Evolutionary conservation across 92 coral and sea anemone species (phyloP).

Genomic region (Umimayanthus chanpuru): DNA sequence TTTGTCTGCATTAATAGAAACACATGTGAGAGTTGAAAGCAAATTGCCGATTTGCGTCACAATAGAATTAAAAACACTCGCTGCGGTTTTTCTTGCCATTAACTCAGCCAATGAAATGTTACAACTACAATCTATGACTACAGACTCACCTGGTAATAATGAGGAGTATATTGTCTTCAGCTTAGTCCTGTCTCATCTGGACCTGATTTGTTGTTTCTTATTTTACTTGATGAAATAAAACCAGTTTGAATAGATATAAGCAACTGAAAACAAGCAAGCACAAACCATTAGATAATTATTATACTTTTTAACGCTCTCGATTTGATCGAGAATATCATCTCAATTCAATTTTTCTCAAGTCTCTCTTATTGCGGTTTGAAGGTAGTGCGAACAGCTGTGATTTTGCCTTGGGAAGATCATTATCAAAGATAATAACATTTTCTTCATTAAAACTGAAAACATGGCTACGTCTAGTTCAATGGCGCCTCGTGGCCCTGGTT

Average conservation of each 20-base stretch:
- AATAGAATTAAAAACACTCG: neutral
- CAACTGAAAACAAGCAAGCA: neutral
- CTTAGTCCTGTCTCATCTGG: neutral
- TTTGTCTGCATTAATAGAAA: neutral
- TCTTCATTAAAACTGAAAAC: neutral
- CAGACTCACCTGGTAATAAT: neutral
- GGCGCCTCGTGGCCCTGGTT: slow-evolving; percentile 8
- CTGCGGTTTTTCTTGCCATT: neutral
- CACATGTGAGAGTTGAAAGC: slow-evolving; percentile 30
- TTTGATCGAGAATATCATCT: neutral
- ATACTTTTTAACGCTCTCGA: neutral
- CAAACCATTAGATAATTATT: neutral
- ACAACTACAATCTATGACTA: neutral
- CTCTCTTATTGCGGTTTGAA: slow-evolving; percentile 29
- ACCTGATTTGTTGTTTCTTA: neutral
- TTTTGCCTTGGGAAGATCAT: neutral
- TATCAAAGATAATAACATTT: neutral
- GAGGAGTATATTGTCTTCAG: neutral
- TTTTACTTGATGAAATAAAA: neutral
- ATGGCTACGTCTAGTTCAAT: neutral
- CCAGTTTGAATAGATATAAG: neutral
- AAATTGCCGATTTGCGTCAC: slow-evolving; percentile 32
- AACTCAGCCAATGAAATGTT: neutral
- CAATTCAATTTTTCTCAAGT: neutral
- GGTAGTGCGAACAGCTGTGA: slow-evolving; percentile 19